phyloP scores from a whole-genome alignment of 2,113 vertebrate species.

The Phrynocephalus versicolor region DNA sequence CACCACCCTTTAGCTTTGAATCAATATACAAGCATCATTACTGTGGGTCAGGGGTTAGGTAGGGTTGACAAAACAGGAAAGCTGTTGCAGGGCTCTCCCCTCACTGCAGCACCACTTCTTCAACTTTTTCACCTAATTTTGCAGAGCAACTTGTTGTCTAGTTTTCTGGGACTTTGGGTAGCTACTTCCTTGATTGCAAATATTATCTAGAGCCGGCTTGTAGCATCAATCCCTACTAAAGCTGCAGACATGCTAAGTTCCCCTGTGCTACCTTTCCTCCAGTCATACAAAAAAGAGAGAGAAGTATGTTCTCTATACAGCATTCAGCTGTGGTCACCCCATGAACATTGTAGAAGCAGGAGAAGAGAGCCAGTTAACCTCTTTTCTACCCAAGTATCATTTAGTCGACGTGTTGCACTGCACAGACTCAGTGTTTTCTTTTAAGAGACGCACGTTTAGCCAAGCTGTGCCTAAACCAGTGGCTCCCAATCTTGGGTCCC shows the following conservation, averaged over 20 bases:
- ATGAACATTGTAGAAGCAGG: constrained; percentile 20
- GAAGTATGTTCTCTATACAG: constrained; percentile 14
- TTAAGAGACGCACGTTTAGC: no score
- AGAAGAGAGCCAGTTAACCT: constrained; percentile 47
- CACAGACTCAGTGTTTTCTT: background rate
- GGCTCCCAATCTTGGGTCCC: no score
- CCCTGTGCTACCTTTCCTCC: constrained; percentile 11
- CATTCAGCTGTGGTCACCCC: constrained; percentile 31
- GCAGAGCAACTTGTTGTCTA: constrained; percentile 29
- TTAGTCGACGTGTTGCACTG: constrained; percentile 14
- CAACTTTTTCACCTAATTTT: background rate
- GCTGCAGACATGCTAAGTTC: constrained; percentile 15
- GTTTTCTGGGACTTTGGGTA: background rate
- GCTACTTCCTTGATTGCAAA: constrained; percentile 32
- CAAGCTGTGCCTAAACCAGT: no score
- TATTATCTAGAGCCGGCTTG: background rate
- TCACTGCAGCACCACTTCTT: constrained; percentile 11
- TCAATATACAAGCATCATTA: constrained; percentile 41
- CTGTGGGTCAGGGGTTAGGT: constrained; percentile 1
- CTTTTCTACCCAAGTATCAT: constrained; percentile 46
- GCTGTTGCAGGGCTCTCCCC: constrained; percentile 5
- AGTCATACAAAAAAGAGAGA: constrained; percentile 39
- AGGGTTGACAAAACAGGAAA: constrained; percentile 47
- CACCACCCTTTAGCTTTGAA: constrained; percentile 22
- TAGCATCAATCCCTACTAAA: constrained; percentile 22